Evolutionary conservation across 1,140 invertebrate genomes (phyloP), one percentile per base, ranked within the genome.

Genomic region (Acromyrmex heyeri): DNA sequence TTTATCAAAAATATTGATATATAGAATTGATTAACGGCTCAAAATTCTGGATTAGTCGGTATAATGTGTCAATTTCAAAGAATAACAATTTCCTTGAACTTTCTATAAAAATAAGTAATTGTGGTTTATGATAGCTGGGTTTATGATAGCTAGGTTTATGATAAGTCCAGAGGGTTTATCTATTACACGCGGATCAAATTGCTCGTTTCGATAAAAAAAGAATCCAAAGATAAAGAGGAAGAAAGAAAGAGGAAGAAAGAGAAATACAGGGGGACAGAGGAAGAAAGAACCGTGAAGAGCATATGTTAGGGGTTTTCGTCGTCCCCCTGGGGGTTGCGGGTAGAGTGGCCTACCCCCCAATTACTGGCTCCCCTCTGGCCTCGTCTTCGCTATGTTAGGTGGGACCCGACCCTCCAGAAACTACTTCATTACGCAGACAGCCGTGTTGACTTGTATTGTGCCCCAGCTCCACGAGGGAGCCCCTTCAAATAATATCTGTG

Each of bases 401-500:
- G 86, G 91, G 82, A 93, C 83, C 21, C 91, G 90, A 93, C 94
- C 94, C 93, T 92, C 88, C 78, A 89, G 88, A 91, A 95, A 95
- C 94, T 95, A 95, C 95, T 95, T 95, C 95, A 95, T 95, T 95
- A 95, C 95, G 94, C 94, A 94, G 95, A 95, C 95, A 95, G 92
- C 94, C 95, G 95, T 95, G 94, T 95, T 95, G 95, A 95, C 95
- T 95, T 95, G 95, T 95, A 95, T 95, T 95, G 94, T 95, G 87
- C 92, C 73, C 53, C 69, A 62, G 70, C 77, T 92, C 85, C 92
- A 90, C 89, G 88, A 91, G 90, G 91, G 91, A 91, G 87, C 90
- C 93, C 91, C 93, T 93, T 91, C 91, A 93, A 95, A 95, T 95
- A 95, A 95, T 95, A 95, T 95, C 95, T 95, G 94, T 94, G 94